Percentiles rank a stretch among this genome's conserved stretches.
These are phyloP conservation scores for Pachycephus smyrnensis DNA, from an alignment of 2,888 invertebrate genomes.

Conservation along the genomic window DNA sequence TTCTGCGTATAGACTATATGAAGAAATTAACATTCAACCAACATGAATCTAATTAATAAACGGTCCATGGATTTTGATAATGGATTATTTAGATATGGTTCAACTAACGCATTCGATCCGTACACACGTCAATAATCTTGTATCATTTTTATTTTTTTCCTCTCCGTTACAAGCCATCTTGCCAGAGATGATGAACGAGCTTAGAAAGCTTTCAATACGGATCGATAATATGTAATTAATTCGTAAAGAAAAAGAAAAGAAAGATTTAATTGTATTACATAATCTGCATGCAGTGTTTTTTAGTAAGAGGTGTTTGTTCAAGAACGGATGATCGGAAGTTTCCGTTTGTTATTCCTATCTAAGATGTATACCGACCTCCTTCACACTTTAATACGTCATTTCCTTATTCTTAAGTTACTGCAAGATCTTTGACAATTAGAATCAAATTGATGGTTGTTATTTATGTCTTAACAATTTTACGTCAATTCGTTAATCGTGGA, in stretches of 20 bases:
- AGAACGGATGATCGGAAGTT: background rate
- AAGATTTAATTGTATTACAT: background rate
- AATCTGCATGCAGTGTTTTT: background rate
- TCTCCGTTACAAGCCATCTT: background rate
- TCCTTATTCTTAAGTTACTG: background rate
- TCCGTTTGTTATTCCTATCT: background rate
- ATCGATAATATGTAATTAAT: background rate
- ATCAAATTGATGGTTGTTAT: background rate
- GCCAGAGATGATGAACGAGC: background rate
- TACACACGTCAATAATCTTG: background rate
- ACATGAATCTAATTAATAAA: slow-evolving; percentile 8
- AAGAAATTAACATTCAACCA: slow-evolving; percentile 36
- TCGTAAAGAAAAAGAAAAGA: background rate
- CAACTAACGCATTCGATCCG: background rate
- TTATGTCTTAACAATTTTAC: background rate
- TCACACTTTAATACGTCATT: background rate
- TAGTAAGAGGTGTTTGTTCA: background rate
- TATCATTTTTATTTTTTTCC: background rate
- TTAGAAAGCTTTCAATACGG: background rate
- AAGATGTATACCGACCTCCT: background rate
- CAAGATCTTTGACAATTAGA: background rate
- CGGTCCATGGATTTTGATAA: background rate
- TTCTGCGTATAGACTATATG: slow-evolving; percentile 38
- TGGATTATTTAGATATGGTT: background rate
- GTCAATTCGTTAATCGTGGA: background rate